phyloP scores from a whole-genome alignment of 2,113 vertebrate genomes.

The Percopsis transmontana region DNA sequence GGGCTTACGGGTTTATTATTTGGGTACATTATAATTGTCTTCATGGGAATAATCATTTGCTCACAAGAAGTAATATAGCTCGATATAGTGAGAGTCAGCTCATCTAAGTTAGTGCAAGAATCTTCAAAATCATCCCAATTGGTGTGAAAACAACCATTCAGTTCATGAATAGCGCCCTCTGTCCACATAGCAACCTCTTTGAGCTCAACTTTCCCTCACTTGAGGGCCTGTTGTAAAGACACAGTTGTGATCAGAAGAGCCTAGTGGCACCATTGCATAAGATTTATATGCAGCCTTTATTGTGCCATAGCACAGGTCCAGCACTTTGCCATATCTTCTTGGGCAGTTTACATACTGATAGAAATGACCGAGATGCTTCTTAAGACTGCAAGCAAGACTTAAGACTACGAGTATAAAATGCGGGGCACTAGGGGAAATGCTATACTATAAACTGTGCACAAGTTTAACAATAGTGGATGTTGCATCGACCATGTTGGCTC shows the following conservation, averaged over 20 bases:
- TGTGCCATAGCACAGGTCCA: conserved; percentile 1
- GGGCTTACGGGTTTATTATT: background rate
- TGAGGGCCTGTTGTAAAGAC: background rate
- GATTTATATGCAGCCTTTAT: conserved; percentile 4
- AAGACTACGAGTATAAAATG: background rate
- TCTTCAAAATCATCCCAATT: conserved; percentile 2
- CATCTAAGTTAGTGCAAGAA: conserved; percentile 3
- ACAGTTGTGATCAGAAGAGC: background rate
- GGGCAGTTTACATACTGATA: background rate
- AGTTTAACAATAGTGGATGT: background rate
- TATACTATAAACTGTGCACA: background rate
- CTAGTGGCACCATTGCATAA: background rate
- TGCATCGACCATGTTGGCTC: background rate
- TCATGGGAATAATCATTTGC: conserved; percentile 8
- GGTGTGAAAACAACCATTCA: conserved; percentile 6
- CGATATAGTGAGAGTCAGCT: background rate
- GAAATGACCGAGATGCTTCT: conserved; percentile 3
- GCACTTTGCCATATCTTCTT: background rate
- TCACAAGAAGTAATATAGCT: conserved; percentile 8
- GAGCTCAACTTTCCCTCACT: background rate
- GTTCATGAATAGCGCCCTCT: conserved; percentile 4
- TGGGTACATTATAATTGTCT: conserved; percentile 4
- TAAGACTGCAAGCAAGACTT: background rate
- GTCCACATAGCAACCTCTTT: background rate
- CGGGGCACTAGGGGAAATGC: conserved; percentile 1